Percentiles rank a stretch among this genome's conserved stretches.
Evolutionary conservation across 2,888 invertebrate genomes (phyloP).

Genomic region (Lithophane socia): DNA sequence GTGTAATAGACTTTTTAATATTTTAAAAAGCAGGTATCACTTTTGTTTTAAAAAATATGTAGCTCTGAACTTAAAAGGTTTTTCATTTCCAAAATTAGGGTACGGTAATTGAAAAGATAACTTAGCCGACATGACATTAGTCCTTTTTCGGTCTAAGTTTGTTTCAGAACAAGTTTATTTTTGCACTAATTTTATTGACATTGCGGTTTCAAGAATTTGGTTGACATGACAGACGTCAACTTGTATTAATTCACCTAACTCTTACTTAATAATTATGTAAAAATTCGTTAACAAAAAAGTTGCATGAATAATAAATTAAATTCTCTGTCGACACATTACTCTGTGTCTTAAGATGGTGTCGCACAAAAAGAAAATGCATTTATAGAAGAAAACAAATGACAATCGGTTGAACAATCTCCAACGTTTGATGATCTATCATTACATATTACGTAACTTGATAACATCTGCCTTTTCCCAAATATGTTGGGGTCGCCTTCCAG

Average conservation of each 20-base stretch:
- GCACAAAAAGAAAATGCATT: not conserved
- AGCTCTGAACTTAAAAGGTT: no score
- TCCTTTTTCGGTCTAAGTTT: no score
- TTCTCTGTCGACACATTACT: slow-evolving; percentile 34
- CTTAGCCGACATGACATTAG: no score
- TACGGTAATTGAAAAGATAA: no score
- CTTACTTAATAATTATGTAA: not conserved
- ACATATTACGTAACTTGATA: not conserved
- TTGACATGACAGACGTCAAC: slow-evolving; percentile 41
- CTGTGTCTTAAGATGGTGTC: slow-evolving; percentile 2
- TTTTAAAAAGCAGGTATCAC: no score
- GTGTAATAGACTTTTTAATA: no score
- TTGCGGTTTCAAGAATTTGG: not conserved
- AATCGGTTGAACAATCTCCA: not conserved
- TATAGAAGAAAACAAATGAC: not conserved
- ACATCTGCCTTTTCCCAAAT: no score
- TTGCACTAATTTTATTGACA: slow-evolving; percentile 20
- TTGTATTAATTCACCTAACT: slow-evolving; percentile 26
- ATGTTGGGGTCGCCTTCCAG: no score
- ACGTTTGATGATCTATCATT: not conserved
- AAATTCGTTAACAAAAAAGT: not conserved
- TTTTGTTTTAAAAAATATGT: no score
- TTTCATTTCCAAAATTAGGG: no score
- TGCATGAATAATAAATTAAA: not conserved
- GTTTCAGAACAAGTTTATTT: no score